Percentiles rank a stretch among this genome's conserved stretches.
Evolutionary conservation across 2,888 invertebrate genomes (phyloP).

Genomic region (Diarsia brunnea): DNA sequence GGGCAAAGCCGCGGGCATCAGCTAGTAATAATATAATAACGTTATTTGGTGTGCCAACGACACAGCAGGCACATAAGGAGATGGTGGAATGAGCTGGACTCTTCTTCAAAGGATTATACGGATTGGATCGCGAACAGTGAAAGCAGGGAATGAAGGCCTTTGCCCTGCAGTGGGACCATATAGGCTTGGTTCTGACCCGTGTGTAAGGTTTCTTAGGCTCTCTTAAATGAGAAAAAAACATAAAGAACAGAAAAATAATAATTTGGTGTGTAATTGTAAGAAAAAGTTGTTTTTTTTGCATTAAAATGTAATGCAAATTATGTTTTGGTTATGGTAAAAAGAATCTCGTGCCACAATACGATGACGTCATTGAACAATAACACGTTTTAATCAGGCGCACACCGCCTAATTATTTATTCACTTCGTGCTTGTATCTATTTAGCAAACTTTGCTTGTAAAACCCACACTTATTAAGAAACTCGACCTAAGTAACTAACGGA

Average conservation of each 20-base stretch:
- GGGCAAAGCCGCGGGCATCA: too few relatives aligned
- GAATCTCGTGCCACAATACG: slow-evolving; percentile 20
- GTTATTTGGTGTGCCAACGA: too few relatives aligned
- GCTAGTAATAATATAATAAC: slow-evolving; percentile 6
- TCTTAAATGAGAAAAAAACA: background rate
- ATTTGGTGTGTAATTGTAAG: slow-evolving; percentile 22
- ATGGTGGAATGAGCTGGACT: too few relatives aligned
- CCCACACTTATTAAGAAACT: slow-evolving; percentile 27
- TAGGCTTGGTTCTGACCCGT: background rate
- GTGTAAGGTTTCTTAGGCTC: background rate
- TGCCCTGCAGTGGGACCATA: too few relatives aligned
- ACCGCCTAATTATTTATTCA: slow-evolving; percentile 41
- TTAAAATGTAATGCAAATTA: slow-evolving; percentile 16
- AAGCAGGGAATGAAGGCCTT: too few relatives aligned
- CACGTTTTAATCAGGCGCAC: slow-evolving; percentile 28
- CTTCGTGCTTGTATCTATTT: slow-evolving; percentile 41
- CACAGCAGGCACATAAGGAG: too few relatives aligned
- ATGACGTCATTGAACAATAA: slow-evolving; percentile 34
- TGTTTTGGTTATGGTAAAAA: slow-evolving; percentile 13
- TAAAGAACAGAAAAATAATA: background rate
- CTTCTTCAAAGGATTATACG: too few relatives aligned
- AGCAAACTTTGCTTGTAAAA: slow-evolving; percentile 13
- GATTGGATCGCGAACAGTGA: too few relatives aligned
- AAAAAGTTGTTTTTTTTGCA: slow-evolving; percentile 7
- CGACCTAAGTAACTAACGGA: slow-evolving; percentile 9